Conservation (phyloP, 2,797 vertebrate genomes). For the Sebastes elongatus region DNA sequence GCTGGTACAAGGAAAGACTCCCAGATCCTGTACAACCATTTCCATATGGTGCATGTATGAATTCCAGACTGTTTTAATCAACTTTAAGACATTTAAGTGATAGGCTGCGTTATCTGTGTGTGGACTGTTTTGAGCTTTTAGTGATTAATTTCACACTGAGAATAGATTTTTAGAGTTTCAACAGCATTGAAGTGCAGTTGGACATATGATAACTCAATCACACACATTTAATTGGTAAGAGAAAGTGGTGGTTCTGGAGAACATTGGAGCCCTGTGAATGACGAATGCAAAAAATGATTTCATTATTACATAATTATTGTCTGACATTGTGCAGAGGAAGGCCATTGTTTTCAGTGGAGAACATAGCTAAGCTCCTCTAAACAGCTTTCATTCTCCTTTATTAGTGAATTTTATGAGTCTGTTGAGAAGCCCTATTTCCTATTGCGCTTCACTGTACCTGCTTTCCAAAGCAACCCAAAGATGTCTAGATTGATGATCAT, state of each 20-base stretch:
- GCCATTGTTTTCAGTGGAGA: neutral
- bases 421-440: neutral
- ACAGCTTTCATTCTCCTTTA: neutral
- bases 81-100: neutral
- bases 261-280: neutral
- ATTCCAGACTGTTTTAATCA: slow-evolving; percentile 7
- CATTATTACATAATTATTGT: neutral
- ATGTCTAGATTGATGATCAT: neutral
- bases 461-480: neutral
- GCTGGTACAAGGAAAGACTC: slow-evolving; percentile 16
- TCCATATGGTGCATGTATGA: slow-evolving; percentile 33
- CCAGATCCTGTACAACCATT: slow-evolving; percentile 23
- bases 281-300: neutral
- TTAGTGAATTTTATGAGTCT: neutral
- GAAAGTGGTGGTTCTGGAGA: neutral
- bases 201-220: neutral
- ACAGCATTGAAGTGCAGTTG: neutral
- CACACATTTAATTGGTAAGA: neutral
- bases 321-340: neutral
- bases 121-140: neutral
- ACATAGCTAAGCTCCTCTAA: neutral
- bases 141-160: neutral
- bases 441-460: neutral
- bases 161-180: neutral
- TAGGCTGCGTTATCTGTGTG: neutral